Conservation (phyloP, 2,113 vertebrate species). For the Nanorana parkeri region DNA sequence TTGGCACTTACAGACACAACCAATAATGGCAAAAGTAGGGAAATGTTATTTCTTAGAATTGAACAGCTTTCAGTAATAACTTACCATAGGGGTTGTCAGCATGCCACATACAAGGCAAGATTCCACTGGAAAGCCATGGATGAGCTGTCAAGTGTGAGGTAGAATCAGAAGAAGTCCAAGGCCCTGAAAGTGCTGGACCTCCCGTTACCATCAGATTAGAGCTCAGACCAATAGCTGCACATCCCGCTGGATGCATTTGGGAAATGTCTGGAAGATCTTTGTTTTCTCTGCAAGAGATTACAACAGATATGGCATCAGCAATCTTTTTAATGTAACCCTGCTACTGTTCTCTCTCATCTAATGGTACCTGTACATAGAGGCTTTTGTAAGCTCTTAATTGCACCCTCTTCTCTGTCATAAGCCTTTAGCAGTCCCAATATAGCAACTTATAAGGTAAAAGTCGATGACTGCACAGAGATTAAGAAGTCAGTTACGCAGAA, state of each 20-base stretch:
- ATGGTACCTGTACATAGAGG: too few relatives aligned
- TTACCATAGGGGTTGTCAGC: constrained; percentile 83
- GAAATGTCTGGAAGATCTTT: constrained; percentile 92
- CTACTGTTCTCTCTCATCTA: too few relatives aligned
- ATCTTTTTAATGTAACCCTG: too few relatives aligned
- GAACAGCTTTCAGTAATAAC: background rate
- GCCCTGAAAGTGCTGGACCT: constrained; percentile 80
- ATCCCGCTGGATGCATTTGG: constrained; percentile 83
- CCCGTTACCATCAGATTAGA: constrained; percentile 98
- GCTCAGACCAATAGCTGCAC: constrained; percentile 83
- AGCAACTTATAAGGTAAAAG: too few relatives aligned
- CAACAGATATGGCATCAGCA: background rate
- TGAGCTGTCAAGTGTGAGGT: constrained; percentile 87
- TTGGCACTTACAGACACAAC: too few relatives aligned
- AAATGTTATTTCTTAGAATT: too few relatives aligned
- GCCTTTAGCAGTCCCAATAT: too few relatives aligned
- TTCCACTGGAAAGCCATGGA: constrained; percentile 88
- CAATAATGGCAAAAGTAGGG: too few relatives aligned
- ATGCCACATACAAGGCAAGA: constrained; percentile 93
- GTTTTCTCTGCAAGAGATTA: constrained; percentile 79
- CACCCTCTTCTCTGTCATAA: too few relatives aligned
- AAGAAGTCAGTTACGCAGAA: too few relatives aligned
- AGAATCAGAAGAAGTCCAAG: constrained; percentile 87
- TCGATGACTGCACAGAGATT: too few relatives aligned
- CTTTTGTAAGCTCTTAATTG: too few relatives aligned